Conservation (phyloP, 2,113 vertebrate genomes). For the Hiodon alosoides region DNA sequence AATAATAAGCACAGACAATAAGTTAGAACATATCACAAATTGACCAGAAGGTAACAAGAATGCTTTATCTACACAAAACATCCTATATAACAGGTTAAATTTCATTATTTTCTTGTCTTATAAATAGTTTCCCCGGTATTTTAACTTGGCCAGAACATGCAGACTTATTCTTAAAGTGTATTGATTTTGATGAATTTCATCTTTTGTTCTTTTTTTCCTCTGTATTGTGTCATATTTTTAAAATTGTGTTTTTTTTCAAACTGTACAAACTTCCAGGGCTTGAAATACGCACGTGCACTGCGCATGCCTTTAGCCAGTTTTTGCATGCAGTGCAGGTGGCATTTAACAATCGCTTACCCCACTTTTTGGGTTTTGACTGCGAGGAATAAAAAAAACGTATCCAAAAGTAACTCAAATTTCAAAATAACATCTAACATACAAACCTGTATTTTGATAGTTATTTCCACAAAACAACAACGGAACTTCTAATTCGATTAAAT, state of each 20-base stretch:
- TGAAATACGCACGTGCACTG: constrained; percentile 49
- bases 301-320: constrained; percentile 38
- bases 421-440: neutral
- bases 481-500: too few species aligned
- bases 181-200: constrained; percentile 36
- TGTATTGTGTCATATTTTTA: constrained; percentile 24
- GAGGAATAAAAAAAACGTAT: constrained; percentile 22
- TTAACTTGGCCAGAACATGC: constrained; percentile 84
- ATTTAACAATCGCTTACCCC: constrained; percentile 30
- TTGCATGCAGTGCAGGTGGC: constrained; percentile 51
- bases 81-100: constrained; percentile 90
- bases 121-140: constrained; percentile 68
- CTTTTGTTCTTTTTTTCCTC: constrained; percentile 21
- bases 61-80: constrained; percentile 98
- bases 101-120: constrained; percentile 67
- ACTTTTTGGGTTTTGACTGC: constrained; percentile 12
- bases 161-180: constrained; percentile 60
- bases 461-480: too few species aligned
- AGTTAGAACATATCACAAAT: constrained; percentile 88
- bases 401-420: constrained; percentile 29
- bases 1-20: constrained; percentile 92
- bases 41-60: constrained; percentile 93
- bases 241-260: constrained; percentile 34
- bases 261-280: constrained; percentile 63
- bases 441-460: neutral